Conservation (phyloP, 2,113 vertebrate species). For the Odocoileus virginianus region DNA sequence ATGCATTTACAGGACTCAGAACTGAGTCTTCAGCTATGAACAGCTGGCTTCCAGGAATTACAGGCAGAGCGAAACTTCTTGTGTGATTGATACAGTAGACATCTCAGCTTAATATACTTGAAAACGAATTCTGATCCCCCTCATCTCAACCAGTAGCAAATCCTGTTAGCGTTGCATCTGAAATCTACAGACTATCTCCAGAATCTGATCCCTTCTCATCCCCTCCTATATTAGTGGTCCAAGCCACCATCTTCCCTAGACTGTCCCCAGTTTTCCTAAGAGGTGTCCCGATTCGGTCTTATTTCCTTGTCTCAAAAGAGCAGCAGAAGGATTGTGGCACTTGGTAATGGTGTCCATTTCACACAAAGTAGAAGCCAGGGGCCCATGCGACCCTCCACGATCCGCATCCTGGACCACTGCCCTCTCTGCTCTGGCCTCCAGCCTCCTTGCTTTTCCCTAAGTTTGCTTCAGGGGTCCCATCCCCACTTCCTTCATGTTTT, state of each 20-base stretch:
- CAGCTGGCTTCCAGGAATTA: neutral
- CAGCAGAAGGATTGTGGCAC: neutral
- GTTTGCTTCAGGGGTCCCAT: neutral
- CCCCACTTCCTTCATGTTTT: neutral
- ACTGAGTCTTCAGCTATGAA: neutral
- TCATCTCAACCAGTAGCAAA: neutral
- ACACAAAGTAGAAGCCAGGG: too few species aligned
- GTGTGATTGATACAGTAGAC: neutral
- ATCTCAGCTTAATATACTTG: neutral
- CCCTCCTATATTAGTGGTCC: neutral
- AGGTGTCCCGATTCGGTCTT: neutral
- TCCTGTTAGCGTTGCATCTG: neutral
- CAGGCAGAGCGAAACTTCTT: neutral
- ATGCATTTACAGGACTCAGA: neutral
- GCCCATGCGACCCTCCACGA: rapidly evolving
- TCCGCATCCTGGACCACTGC: rapidly evolving
- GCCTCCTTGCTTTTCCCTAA: neutral
- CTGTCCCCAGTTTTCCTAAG: neutral
- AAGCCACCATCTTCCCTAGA: neutral
- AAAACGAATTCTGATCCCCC: rapidly evolving
- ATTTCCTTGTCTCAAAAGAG: neutral
- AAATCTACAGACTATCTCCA: rapidly evolving
- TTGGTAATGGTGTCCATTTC: neutral
- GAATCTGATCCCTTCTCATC: neutral
- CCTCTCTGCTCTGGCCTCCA: neutral